Percentiles rank a stretch among this genome's conserved stretches.
Evolutionary conservation across 2,113 vertebrate species (phyloP).

Genomic region (Ursus arctos): DNA sequence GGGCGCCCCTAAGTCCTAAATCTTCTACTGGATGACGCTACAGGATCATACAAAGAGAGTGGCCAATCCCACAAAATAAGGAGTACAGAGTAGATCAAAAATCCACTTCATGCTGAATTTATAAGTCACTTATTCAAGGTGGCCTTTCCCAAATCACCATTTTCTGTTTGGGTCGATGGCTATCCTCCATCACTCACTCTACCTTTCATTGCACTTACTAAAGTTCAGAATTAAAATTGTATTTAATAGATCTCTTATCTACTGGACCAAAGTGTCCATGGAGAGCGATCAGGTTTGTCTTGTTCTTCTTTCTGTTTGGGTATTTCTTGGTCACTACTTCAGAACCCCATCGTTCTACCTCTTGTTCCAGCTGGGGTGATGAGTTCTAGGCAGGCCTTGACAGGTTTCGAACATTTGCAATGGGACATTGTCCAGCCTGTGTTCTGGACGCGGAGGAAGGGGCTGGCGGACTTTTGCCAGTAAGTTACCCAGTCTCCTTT

Average conservation of each 20-base stretch:
- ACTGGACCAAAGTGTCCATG: too few species aligned
- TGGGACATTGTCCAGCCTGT: not conserved
- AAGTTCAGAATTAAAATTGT: not conserved
- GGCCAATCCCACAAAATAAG: not conserved
- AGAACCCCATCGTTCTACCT: not conserved
- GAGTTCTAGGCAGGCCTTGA: not conserved
- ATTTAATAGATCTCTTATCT: not conserved
- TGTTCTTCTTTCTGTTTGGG: not conserved
- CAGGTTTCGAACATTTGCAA: accelerated
- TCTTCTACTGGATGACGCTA: accelerated
- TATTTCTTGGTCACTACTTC: not conserved
- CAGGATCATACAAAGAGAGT: not conserved
- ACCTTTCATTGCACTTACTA: not conserved
- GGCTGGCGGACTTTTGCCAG: not conserved
- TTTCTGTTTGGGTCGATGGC: not conserved
- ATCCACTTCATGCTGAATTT: not conserved
- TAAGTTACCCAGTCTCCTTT: not conserved
- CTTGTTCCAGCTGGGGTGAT: not conserved
- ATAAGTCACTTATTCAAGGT: not conserved
- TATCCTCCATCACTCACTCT: not conserved
- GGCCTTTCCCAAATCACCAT: accelerated
- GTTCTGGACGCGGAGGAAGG: not conserved
- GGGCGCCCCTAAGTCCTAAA: too few species aligned
- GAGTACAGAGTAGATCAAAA: not conserved
- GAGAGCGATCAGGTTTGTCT: not conserved